These are phyloP conservation scores for Epistrophe eligans DNA, from an alignment of 2,888 invertebrate genomes.

Conservation along the genomic window DNA sequence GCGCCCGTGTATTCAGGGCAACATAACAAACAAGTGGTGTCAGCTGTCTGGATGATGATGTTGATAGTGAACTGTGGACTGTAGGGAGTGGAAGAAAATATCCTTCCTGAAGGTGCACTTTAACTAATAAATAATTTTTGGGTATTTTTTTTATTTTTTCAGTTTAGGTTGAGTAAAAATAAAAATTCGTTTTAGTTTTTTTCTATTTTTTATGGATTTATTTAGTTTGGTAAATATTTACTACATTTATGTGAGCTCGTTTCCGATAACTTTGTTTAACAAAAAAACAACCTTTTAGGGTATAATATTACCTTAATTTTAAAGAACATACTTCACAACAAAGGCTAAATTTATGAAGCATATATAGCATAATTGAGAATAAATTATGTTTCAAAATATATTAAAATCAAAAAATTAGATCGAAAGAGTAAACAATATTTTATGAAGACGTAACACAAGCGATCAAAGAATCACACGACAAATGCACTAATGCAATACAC, in stretches of 20 bases:
- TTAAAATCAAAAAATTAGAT: too few relatives aligned
- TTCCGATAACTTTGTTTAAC: neutral
- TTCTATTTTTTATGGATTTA: conserved; percentile 9
- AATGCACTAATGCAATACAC: too few relatives aligned
- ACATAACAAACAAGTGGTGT: conserved; percentile 62
- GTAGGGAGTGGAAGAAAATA: conserved; percentile 40
- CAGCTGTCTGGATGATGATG: conserved; percentile 56
- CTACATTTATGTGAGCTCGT: neutral
- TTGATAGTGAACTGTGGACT: neutral
- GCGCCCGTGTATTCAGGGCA: conserved; percentile 1
- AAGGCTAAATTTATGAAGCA: too few relatives aligned
- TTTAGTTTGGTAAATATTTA: conserved; percentile 14
- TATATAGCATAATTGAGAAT: too few relatives aligned
- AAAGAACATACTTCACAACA: neutral
- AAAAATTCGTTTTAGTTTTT: neutral
- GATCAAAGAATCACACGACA: too few relatives aligned
- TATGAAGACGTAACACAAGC: too few relatives aligned
- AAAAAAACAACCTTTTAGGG: neutral
- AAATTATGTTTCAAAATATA: too few relatives aligned
- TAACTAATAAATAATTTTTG: conserved; percentile 59
- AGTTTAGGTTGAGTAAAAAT: neutral
- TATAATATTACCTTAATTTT: neutral
- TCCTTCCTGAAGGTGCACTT: conserved; percentile 58
- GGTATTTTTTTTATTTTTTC: neutral
- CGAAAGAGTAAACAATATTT: too few relatives aligned